Conservation (phyloP, 2,113 vertebrate species). For the Daphoenositta chrysoptera region DNA sequence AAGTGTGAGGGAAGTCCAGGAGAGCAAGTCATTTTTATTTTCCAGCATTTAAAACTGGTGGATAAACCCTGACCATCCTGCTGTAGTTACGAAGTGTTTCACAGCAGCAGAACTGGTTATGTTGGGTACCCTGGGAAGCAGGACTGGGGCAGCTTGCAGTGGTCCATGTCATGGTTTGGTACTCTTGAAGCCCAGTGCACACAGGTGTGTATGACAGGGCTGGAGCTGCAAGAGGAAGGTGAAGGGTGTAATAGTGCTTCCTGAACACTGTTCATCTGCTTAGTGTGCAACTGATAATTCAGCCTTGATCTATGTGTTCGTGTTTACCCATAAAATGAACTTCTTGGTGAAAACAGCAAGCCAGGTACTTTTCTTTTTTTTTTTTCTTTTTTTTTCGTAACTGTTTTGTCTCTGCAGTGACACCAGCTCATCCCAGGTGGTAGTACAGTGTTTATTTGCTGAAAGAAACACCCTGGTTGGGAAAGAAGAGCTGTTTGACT, state of each 20-base stretch:
- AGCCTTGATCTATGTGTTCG: neutral
- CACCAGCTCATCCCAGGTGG: neutral
- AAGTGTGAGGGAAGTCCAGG: neutral
- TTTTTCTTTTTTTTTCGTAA: neutral
- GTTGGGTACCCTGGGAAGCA: neutral
- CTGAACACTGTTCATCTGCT: neutral
- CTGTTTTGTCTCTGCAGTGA: neutral
- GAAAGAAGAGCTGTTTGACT: neutral
- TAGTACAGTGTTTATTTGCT: neutral
- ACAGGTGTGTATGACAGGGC: accelerated
- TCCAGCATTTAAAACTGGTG: neutral
- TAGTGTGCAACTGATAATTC: neutral
- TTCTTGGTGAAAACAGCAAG: neutral
- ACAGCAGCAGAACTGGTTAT: neutral
- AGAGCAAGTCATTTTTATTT: neutral
- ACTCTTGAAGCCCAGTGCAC: neutral
- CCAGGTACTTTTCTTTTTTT: neutral
- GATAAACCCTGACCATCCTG: neutral
- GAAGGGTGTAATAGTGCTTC: neutral
- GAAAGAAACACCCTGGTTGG: neutral
- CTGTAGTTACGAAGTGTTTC: neutral
- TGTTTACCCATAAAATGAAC: neutral
- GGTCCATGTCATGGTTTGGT: neutral
- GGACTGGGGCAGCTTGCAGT: neutral
- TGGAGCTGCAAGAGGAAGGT: neutral